Conservation (phyloP, 2,888 invertebrate genomes). For the Brachylomia viminalis region DNA sequence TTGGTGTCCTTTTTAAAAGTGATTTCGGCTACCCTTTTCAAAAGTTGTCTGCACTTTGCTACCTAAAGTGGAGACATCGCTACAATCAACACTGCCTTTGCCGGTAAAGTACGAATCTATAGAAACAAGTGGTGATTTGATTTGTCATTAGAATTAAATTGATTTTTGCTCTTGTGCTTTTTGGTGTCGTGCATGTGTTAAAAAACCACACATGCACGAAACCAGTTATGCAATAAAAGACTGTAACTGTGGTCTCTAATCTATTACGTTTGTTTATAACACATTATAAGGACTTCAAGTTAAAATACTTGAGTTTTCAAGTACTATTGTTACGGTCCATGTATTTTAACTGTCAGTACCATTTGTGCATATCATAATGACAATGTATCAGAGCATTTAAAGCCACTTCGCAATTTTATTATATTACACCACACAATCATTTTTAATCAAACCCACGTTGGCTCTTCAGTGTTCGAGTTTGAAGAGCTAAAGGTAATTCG, state of each 20-base stretch:
- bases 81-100: neutral
- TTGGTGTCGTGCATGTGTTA: too few species aligned
- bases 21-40: slow-evolving; percentile 4
- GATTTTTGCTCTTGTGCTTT: too few species aligned
- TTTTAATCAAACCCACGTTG: neutral
- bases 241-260: neutral
- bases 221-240: neutral
- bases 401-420: neutral
- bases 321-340: neutral
- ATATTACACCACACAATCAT: neutral
- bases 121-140: neutral
- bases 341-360: neutral
- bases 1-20: slow-evolving; percentile 7
- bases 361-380: neutral
- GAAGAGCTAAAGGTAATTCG: slow-evolving; percentile 3
- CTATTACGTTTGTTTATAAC: neutral
- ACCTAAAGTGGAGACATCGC: neutral
- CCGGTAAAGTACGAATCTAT: neutral
- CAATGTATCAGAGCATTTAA: neutral
- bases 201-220: neutral
- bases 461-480: too few species aligned
- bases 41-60: neutral
- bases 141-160: too few species aligned
- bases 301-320: neutral
- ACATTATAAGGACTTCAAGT: neutral